Evolutionary conservation across 2,113 vertebrate species (phyloP).

Genomic region (Zapus hudsonius): DNA sequence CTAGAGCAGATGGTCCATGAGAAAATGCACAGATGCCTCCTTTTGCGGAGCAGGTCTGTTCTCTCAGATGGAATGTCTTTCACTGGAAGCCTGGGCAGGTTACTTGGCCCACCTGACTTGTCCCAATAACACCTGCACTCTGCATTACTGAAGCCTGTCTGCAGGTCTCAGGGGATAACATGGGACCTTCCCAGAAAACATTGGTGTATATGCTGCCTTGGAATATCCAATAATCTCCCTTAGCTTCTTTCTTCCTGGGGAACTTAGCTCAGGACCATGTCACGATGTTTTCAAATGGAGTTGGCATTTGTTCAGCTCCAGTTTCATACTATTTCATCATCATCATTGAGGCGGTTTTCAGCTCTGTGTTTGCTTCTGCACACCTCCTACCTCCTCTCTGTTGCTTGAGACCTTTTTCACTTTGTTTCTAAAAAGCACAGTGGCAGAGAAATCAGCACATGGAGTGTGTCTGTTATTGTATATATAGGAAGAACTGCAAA

Average conservation of each 20-base stretch:
- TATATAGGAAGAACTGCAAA: background rate
- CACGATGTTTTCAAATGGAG: too few relatives aligned
- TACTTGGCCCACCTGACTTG: background rate
- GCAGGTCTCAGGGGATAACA: background rate
- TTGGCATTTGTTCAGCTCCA: background rate
- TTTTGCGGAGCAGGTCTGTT: background rate
- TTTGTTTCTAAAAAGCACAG: background rate
- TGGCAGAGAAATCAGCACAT: background rate
- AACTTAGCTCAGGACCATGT: background rate
- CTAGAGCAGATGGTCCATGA: background rate
- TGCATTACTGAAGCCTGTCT: background rate
- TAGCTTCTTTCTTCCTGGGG: background rate
- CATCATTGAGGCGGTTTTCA: background rate
- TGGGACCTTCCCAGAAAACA: too few relatives aligned
- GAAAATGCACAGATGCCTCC: background rate
- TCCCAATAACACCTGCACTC: too few relatives aligned
- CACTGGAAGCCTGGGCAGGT: background rate
- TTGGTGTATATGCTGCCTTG: background rate
- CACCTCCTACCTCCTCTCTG: background rate
- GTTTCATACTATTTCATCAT: background rate
- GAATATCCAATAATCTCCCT: background rate
- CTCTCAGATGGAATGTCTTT: background rate
- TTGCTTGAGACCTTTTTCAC: background rate
- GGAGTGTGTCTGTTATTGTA: background rate
- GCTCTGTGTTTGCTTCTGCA: background rate